A percentile compares a stretch with the other conserved stretches of the same genome.
phyloP scores from a whole-genome alignment of 2,113 vertebrate genomes.

The Grantiella picta region DNA sequence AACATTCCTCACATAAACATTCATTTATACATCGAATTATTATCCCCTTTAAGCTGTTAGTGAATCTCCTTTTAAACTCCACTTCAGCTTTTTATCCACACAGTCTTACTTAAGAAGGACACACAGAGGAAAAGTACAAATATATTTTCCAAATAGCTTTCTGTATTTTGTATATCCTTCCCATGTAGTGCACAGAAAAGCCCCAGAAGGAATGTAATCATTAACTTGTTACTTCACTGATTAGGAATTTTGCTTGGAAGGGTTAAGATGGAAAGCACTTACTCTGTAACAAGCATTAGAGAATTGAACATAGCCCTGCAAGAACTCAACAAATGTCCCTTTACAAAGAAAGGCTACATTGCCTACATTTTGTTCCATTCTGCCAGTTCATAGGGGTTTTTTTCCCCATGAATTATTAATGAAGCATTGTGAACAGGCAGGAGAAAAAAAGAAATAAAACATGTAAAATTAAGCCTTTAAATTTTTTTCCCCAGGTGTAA shows the following conservation, averaged over 20 bases:
- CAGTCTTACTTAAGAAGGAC: neutral
- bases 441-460: neutral
- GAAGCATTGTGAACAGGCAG: neutral
- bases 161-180: neutral
- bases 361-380: neutral
- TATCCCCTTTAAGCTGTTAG: neutral
- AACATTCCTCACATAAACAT: neutral
- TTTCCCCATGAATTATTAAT: conserved; percentile 25
- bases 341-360: neutral
- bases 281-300: neutral
- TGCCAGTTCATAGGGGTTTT: neutral
- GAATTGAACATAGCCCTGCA: neutral
- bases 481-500: neutral
- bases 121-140: neutral
- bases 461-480: neutral
- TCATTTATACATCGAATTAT: neutral
- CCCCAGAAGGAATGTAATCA: neutral
- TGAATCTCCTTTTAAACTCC: neutral
- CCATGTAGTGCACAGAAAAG: neutral
- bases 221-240: neutral
- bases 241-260: conserved; percentile 6
- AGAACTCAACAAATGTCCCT: neutral
- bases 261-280: neutral
- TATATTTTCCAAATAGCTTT: neutral
- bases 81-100: neutral